phyloP scores from a whole-genome alignment of 1,140 invertebrate genomes.

The Laupala kohalensis region DNA sequence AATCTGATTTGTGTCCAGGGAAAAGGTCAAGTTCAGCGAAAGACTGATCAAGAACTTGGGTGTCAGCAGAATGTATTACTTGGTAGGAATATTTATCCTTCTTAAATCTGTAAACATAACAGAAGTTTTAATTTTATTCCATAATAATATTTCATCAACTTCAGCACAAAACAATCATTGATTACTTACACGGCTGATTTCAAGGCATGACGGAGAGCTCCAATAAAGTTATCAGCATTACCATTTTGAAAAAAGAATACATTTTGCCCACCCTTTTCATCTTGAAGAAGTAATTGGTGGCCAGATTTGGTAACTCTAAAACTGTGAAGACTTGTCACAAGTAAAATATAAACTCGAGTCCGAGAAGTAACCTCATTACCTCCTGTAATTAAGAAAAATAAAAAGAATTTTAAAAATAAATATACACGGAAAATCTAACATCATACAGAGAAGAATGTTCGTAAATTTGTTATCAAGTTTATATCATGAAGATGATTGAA shows the following conservation, averaged over 20 bases:
- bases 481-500: too few species aligned
- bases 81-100: constrained; percentile 56
- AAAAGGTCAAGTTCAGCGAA: constrained; percentile 76
- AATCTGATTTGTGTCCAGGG: constrained; percentile 48
- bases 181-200: constrained; percentile 29
- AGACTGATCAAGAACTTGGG: constrained; percentile 60
- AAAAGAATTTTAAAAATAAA: too few species aligned
- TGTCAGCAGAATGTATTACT: constrained; percentile 46
- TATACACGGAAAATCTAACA: too few species aligned
- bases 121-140: too few species aligned
- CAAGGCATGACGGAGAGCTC: constrained; percentile 42
- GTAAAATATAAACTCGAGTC: constrained; percentile 24
- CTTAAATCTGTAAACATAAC: constrained; percentile 48
- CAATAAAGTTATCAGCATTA: constrained; percentile 65
- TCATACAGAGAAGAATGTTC: too few species aligned
- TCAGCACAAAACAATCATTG: too few species aligned
- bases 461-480: too few species aligned
- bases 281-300: constrained; percentile 54
- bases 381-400: background rate
- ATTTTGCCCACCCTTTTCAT: constrained; percentile 58
- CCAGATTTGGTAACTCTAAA: constrained; percentile 51
- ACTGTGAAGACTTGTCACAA: constrained; percentile 48
- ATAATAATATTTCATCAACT: background rate
- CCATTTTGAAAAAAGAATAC: constrained; percentile 76
- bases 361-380: background rate